Evolutionary conservation across 2,888 invertebrate species (phyloP).

Genomic region (Oscheius sp.): DNA sequence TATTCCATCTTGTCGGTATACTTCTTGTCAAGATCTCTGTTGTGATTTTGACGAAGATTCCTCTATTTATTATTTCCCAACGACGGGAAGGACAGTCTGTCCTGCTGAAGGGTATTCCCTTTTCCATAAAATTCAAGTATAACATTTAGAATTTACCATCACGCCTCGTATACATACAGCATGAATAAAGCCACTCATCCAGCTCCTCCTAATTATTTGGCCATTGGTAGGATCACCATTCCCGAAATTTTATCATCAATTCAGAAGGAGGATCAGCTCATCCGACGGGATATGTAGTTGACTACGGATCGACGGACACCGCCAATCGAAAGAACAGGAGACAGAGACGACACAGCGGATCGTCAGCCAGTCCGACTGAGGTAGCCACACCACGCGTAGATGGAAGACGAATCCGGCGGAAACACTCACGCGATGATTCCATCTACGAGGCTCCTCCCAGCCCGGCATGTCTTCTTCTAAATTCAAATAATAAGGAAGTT

Average conservation of each 20-base stretch:
- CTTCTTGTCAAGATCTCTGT: constrained; percentile 55
- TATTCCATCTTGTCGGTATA: constrained; percentile 49
- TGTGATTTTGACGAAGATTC: constrained; percentile 63
- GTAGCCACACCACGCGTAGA: constrained; percentile 3
- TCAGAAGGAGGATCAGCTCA: constrained; percentile 15
- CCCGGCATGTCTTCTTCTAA: constrained; percentile 38
- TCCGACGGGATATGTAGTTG: constrained; percentile 21
- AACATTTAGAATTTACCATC: constrained; percentile 46
- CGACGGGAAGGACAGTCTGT: constrained; percentile 56
- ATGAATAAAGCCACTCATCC: constrained; percentile 47
- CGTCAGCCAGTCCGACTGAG: constrained; percentile 24
- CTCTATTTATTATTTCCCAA: constrained; percentile 66
- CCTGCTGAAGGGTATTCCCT: constrained; percentile 40
- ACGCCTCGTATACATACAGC: constrained; percentile 54
- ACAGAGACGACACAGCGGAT: constrained; percentile 31
- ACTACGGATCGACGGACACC: constrained; percentile 29
- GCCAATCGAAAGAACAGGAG: constrained; percentile 8
- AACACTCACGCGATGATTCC: constrained; percentile 45
- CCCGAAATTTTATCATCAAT: neutral
- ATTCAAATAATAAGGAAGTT: neutral
- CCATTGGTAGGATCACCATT: constrained; percentile 41
- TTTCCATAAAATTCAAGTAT: neutral
- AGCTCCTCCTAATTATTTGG: constrained; percentile 57
- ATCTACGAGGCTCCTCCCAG: constrained; percentile 59
- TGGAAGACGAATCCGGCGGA: constrained; percentile 35